Base-by-base conservation (phyloP, 2,888 invertebrate genomes). In the Epiblema foenella region DNA sequence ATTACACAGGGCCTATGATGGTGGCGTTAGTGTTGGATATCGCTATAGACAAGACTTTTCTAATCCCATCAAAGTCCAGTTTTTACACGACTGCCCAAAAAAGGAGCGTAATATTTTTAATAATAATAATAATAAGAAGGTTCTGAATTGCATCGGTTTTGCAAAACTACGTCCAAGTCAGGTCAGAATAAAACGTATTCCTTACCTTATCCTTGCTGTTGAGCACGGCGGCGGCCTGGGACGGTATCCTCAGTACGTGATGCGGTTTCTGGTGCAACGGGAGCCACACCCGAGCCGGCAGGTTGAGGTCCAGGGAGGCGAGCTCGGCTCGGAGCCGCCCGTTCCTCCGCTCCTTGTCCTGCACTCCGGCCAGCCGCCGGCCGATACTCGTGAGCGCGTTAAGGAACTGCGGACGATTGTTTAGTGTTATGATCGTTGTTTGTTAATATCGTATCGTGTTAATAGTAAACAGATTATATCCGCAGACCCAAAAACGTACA, bases 211-310 rank as follows among this genome's bases (percentile, higher is more conserved):
- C 98, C 93, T 99, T 99, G 78, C 99, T 99, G 91, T 99, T 99
- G 76, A 99, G 96, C 68, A 99, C 99, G 65, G 99, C 99, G 74
- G 99, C 98, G 76, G 98, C 98, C 83, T 98, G 98, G 73, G 98
- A 98, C 56, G 99, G 99, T 91, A 99, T 98, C 89, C 99, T 95
- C 62, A 99, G 97, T 80, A 99, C 97, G 85, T 98, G 97, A 93
- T 99, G 99, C 64, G 98, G 96, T 78, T 95, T 94, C 77, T 96
- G 96, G 88, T 98, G 97, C 59, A 99, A 94, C 15, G 99, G 99
- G 79, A 99, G 94, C 99, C 99, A 99, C 74, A 99, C 99, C 72
- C 99, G 94, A 12, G 99, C 99, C 15, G 99, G 99, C 74, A 99
- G 95, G 94, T 99, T 99, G 77, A 99, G 95, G 93, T 99, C 99